Conservation (phyloP, 2,888 invertebrate species). For the Cantharis rufa region DNA sequence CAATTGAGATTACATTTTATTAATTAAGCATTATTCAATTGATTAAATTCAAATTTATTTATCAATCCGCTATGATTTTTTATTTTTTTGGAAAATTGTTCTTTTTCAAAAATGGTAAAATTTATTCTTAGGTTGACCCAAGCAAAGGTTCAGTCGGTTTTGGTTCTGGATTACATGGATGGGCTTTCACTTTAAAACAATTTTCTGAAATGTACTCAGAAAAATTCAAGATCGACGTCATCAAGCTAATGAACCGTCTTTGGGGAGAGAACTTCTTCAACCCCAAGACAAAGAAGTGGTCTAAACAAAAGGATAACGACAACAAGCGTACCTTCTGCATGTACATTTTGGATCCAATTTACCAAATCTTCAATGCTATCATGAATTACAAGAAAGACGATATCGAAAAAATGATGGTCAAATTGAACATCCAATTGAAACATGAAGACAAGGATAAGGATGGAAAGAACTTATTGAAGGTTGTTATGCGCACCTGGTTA, state of each 20-base stretch:
- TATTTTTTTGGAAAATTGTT: too few species aligned
- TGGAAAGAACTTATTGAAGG: conserved; percentile 94
- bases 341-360: conserved; percentile 99
- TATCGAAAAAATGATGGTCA: conserved; percentile 82
- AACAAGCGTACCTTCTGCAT: conserved; percentile 98
- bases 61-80: too few species aligned
- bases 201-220: conserved; percentile 99
- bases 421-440: conserved; percentile 89
- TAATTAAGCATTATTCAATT: too few species aligned
- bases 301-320: conserved; percentile 85
- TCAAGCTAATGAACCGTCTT: conserved; percentile 94
- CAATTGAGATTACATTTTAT: too few species aligned
- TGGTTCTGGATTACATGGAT: conserved; percentile 98
- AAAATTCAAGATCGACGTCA: conserved; percentile 97
- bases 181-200: conserved; percentile 99
- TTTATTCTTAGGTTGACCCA: conserved; percentile 74
- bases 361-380: conserved; percentile 84
- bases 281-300: conserved; percentile 96
- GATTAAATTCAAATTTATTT: too few species aligned
- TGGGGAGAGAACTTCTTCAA: conserved; percentile 99
- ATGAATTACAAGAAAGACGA: conserved; percentile 78
- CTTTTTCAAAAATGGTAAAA: too few species aligned
- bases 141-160: conserved; percentile 99
- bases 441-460: conserved; percentile 96
- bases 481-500: conserved; percentile 98